These are phyloP conservation scores for Podarcis siculus DNA, from an alignment of 2,797 vertebrate genomes.

Conservation along the genomic window DNA sequence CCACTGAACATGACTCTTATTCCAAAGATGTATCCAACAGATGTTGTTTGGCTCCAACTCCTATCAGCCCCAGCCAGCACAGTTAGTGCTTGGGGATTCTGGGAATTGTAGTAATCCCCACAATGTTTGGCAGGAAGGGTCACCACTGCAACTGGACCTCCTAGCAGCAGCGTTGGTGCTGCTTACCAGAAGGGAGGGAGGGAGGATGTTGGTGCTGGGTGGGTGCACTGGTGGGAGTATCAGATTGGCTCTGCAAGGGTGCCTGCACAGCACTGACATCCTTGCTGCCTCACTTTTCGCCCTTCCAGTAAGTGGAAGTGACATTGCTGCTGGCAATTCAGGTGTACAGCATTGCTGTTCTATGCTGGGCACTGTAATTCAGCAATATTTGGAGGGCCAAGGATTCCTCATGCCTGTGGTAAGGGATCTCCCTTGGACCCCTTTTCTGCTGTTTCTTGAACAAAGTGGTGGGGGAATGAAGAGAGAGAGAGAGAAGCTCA, in stretches of 20 bases:
- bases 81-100: not conserved
- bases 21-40: not conserved
- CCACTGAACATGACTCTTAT: not conserved
- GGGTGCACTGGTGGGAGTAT: too few relatives aligned
- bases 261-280: too few relatives aligned
- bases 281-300: too few relatives aligned
- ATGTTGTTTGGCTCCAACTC: not conserved
- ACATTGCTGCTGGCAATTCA: too few relatives aligned
- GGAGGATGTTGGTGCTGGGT: too few relatives aligned
- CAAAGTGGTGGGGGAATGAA: not conserved
- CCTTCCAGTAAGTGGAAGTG: too few relatives aligned
- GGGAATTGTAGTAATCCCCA: not conserved
- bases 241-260: too few relatives aligned
- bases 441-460: not conserved
- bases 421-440: not conserved
- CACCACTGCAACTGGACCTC: too few relatives aligned
- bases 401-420: not conserved
- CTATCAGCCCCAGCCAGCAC: not conserved
- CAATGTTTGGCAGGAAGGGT: not conserved
- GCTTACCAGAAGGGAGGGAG: too few relatives aligned
- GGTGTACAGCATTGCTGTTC: too few relatives aligned
- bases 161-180: too few relatives aligned
- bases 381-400: not conserved
- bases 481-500: not conserved
- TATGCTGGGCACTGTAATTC: too few relatives aligned